Conservation (phyloP, 1,140 invertebrate species). For the Argopecten irradians region DNA sequence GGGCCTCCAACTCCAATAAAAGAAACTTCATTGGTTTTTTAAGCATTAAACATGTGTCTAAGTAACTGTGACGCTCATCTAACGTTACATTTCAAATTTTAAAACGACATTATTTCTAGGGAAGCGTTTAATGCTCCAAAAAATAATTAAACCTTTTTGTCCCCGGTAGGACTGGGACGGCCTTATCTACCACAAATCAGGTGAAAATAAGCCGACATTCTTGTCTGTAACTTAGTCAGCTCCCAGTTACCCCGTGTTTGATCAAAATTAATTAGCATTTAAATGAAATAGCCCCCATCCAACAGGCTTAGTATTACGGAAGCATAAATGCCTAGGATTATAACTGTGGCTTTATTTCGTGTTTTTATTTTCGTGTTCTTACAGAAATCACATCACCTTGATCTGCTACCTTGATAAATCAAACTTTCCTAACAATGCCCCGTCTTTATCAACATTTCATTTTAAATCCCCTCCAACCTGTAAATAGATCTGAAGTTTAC, state of each 20-base stretch:
- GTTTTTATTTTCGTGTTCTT: not conserved
- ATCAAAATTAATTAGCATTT: constrained; percentile 23
- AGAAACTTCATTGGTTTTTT: not conserved
- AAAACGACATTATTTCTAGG: not conserved
- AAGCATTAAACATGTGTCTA: too few species aligned
- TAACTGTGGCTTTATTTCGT: not conserved
- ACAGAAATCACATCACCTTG: not conserved
- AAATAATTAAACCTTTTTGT: constrained; percentile 13
- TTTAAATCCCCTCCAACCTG: not conserved
- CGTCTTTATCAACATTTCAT: not conserved
- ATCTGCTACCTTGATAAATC: not conserved
- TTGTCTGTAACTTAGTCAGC: not conserved
- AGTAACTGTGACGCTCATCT: too few species aligned
- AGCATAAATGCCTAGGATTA: not conserved
- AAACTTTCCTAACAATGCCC: not conserved
- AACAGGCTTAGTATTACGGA: not conserved
- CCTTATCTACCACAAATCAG: not conserved
- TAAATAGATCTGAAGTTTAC: not conserved
- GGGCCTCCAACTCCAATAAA: too few species aligned
- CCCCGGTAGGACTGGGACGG: not conserved
- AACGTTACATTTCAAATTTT: not conserved
- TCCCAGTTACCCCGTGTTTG: not conserved
- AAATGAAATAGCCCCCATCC: constrained; percentile 15
- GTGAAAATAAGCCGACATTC: not conserved
- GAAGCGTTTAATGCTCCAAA: not conserved